Conservation (phyloP, 2,888 invertebrate species). For the Nemoura dubitans region DNA sequence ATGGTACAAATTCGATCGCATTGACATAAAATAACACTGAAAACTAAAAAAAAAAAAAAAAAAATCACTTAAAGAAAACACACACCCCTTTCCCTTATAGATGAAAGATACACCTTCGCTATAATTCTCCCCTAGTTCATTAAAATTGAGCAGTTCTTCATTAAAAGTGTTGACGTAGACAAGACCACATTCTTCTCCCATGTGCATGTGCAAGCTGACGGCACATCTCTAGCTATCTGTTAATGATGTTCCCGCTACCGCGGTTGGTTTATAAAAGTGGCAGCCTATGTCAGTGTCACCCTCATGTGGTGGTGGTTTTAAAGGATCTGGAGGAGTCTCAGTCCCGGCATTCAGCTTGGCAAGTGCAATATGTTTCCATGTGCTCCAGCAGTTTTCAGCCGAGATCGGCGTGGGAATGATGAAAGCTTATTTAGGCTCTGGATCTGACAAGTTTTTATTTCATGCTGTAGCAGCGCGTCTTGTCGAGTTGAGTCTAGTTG, state of each 20-base stretch:
- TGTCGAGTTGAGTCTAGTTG: neutral
- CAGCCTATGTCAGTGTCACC: neutral
- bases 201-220: neutral
- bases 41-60: neutral
- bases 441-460: conserved; percentile 30
- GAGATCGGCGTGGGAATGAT: conserved; percentile 42
- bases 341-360: neutral
- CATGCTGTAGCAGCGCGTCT: neutral
- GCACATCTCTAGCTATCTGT: conserved; percentile 5
- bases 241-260: neutral
- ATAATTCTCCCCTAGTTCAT: neutral
- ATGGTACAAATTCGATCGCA: neutral
- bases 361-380: conserved; percentile 34
- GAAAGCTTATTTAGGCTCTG: conserved; percentile 33
- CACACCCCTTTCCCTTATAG: neutral
- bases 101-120: neutral
- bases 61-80: neutral
- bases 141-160: neutral
- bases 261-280: neutral
- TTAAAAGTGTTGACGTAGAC: neutral
- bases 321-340: conserved; percentile 1
- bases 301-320: conserved; percentile 12
- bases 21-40: neutral
- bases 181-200: conserved; percentile 7
- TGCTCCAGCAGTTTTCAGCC: conserved; percentile 9